Evolutionary conservation across 1,140 invertebrate species (phyloP), one percentile per base, ranked within the genome.

Genomic region (Heliconius hewitsoni): DNA sequence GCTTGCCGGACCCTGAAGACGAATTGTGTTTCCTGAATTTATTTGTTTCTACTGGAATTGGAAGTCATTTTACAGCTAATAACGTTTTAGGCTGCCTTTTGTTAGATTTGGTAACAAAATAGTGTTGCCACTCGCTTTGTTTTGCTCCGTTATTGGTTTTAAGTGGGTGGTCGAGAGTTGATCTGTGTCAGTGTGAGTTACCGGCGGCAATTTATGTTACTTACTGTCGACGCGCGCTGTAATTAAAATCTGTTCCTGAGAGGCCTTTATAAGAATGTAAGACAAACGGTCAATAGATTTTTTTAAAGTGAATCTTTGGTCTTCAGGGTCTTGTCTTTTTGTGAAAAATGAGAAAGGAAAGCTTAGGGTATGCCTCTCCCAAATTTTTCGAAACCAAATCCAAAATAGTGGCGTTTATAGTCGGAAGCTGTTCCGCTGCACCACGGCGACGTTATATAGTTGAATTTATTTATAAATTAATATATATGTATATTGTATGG

Each of bases 11-110:
- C 73, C 77, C 73, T 73, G 70, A 66, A 82, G 60, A 80, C 76
- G 78, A 57, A 83, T 78, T 76, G 81, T 77, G 75, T 82, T 82
- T 42, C n/a, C 46, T 23, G 71, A 46, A 82, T 79, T 77, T 79
- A 79, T 79, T 71, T 71, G 57, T 71, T 79, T 76, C 52, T 66
- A 18, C 71, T 71, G 16, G 27, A 79, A 74, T 57, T 71, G 46
- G 42, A 77, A 72, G 71, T 79, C 77, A 79, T 77, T 79, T 82
- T 74, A 57, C 39, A 77, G 71, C 39, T 75, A 82, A 79, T 77
- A 76, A 71, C 27, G 77, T 74, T 75, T 79, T 60, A 74, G 73
- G 72, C 50, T 30, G 9, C 27, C 27, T 30, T 60, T 66, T 27
- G 60, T 66, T 30, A 30, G 27, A 66, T 66, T 66, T 30, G 60